Percentiles rank a stretch among this genome's conserved stretches.
Conservation (phyloP, 2,797 vertebrate species). For the Rachycentron canadum region DNA sequence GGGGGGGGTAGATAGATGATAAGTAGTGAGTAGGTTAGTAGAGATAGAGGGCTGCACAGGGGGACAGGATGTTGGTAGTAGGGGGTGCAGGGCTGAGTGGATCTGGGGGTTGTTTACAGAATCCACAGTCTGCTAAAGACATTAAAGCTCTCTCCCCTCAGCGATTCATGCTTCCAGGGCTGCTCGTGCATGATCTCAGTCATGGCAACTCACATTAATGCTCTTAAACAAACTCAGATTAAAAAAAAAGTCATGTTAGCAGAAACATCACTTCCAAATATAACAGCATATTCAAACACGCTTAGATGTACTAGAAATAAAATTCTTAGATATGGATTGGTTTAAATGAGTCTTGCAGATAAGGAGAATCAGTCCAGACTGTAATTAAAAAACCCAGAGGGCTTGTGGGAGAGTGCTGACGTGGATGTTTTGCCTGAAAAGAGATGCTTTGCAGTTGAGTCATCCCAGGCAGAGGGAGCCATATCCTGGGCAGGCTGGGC, state of each 20-base stretch:
- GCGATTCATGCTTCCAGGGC: conserved; percentile 57
- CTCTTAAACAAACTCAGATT: not conserved
- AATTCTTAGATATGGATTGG: not conserved
- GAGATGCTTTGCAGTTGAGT: conserved; percentile 83
- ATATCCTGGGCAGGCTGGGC: conserved; percentile 70
- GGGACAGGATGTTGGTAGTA: conserved; percentile 56
- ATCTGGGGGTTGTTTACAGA: conserved; percentile 57
- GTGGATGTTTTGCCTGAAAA: conserved; percentile 70
- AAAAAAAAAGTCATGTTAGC: not conserved
- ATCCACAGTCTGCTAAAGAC: conserved; percentile 67
- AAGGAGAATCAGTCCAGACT: conserved; percentile 34
- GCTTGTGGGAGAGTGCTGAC: conserved; percentile 70
- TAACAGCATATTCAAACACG: not conserved
- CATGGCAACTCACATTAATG: conserved; percentile 35
- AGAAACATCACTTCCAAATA: conserved; percentile 1
- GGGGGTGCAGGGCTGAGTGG: conserved; percentile 41
- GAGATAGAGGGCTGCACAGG: conserved; percentile 25
- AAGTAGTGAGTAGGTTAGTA: conserved; percentile 2
- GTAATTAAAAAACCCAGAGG: conserved; percentile 45
- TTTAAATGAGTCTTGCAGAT: conserved; percentile 35
- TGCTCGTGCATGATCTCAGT: conserved; percentile 16
- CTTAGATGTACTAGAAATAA: not conserved
- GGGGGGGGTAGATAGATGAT: not conserved
- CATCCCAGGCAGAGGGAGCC: conserved; percentile 73
- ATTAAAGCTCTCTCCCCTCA: conserved; percentile 64